phyloP scores from a whole-genome alignment of 2,888 invertebrate genomes.

The Drosophila lutescens region DNA sequence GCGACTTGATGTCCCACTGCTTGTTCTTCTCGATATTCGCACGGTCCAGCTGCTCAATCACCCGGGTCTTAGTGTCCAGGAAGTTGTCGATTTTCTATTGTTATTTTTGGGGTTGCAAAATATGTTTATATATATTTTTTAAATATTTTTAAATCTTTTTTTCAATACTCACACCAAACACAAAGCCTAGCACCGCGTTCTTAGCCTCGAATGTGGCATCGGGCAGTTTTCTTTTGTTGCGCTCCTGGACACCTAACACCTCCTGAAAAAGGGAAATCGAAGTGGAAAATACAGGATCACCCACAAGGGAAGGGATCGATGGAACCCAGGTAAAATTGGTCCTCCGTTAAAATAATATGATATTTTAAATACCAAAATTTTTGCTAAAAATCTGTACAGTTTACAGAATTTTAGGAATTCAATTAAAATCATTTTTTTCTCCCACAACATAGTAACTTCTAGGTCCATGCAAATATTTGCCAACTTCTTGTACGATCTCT shows the following conservation, averaged over 20 bases:
- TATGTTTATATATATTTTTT: not conserved
- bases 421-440: no score
- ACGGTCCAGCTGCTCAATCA: slow-evolving; percentile 89
- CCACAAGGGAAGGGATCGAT: slow-evolving; percentile 7
- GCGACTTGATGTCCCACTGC: slow-evolving; percentile 89
- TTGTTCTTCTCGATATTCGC: slow-evolving; percentile 91
- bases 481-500: not conserved
- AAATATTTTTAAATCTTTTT: slow-evolving; percentile 68
- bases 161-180: slow-evolving; percentile 90
- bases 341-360: no score
- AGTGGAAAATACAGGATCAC: slow-evolving; percentile 19
- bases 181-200: slow-evolving; percentile 92
- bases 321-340: not conserved
- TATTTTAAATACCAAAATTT: no score
- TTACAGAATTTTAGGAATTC: not conserved
- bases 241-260: slow-evolving; percentile 84
- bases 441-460: not conserved
- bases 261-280: slow-evolving; percentile 82
- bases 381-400: no score
- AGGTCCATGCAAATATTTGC: not conserved
- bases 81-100: slow-evolving; percentile 91
- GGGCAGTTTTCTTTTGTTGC: slow-evolving; percentile 91
- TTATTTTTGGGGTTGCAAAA: no score
- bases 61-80: slow-evolving; percentile 91
- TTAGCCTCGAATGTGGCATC: slow-evolving; percentile 89